A percentile compares a stretch with the other conserved stretches of the same genome.
Conservation (phyloP, 2,888 invertebrate genomes). For the Phalangium opilio region DNA sequence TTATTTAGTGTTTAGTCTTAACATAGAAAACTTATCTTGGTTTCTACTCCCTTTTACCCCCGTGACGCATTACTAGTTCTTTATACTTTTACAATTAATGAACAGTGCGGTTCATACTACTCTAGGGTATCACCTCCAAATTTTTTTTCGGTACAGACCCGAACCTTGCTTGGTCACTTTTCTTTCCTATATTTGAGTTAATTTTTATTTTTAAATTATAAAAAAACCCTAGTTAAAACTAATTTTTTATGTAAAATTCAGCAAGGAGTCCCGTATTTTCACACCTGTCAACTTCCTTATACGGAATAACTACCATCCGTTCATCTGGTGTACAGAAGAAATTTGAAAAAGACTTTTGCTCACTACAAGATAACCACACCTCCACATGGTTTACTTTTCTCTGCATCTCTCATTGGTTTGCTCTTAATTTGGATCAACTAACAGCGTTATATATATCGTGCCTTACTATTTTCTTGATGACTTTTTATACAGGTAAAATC, state of each 20-base stretch:
- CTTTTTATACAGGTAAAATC: no score
- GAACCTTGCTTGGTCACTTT: background rate
- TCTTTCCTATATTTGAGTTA: background rate
- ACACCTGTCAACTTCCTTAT: conserved; percentile 72
- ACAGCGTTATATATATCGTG: conserved; percentile 70
- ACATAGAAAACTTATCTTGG: no score
- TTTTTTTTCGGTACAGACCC: no score
- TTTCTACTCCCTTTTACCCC: no score
- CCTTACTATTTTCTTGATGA: conserved; percentile 41
- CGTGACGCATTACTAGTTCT: no score
- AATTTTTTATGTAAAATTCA: no score
- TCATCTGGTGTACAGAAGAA: conserved; percentile 68
- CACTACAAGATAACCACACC: conserved; percentile 53
- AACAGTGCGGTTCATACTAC: no score
- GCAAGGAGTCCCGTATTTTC: conserved; percentile 91
- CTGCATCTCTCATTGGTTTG: conserved; percentile 78
- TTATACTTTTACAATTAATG: no score
- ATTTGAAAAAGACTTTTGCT: conserved; percentile 35
- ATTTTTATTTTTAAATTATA: background rate
- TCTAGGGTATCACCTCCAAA: no score
- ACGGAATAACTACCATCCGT: conserved; percentile 79
- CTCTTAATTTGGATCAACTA: conserved; percentile 76
- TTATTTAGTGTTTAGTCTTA: no score
- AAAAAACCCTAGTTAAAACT: no score
- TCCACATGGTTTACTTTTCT: conserved; percentile 85